Percentiles rank a stretch among this genome's conserved stretches.
These are phyloP conservation scores for Sipha flava DNA, from an alignment of 1,140 invertebrate genomes.

Conservation along the genomic window DNA sequence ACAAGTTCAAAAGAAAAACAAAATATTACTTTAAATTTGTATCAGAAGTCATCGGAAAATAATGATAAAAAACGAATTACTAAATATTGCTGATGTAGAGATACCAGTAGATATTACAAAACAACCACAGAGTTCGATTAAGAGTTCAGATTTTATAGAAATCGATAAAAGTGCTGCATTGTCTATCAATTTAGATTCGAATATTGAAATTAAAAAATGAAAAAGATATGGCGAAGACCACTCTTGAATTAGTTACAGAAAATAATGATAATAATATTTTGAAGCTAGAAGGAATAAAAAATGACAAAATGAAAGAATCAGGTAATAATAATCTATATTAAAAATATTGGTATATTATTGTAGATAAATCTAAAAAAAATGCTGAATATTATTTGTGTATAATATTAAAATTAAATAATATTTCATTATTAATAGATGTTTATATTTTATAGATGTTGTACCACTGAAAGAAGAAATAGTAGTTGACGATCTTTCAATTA, in stretches of 20 bases:
- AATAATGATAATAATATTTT: not conserved
- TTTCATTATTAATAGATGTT: no score
- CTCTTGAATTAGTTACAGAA: not conserved
- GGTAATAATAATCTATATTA: not conserved
- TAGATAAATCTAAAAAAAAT: no score
- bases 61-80: not conserved
- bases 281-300: not conserved
- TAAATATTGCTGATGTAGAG: not conserved
- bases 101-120: not conserved
- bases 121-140: not conserved
- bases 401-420: no score
- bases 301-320: not conserved
- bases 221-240: not conserved
- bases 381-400: no score
- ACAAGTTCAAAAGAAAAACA: not conserved
- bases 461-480: not conserved
- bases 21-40: not conserved
- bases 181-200: not conserved
- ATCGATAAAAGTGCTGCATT: not conserved
- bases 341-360: no score
- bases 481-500: not conserved
- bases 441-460: not conserved
- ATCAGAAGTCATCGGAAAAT: not conserved
- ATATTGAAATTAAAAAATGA: not conserved
- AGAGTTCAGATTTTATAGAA: not conserved